Base-by-base conservation (phyloP, 2,797 vertebrate genomes). In the Acridotheres tristis region DNA sequence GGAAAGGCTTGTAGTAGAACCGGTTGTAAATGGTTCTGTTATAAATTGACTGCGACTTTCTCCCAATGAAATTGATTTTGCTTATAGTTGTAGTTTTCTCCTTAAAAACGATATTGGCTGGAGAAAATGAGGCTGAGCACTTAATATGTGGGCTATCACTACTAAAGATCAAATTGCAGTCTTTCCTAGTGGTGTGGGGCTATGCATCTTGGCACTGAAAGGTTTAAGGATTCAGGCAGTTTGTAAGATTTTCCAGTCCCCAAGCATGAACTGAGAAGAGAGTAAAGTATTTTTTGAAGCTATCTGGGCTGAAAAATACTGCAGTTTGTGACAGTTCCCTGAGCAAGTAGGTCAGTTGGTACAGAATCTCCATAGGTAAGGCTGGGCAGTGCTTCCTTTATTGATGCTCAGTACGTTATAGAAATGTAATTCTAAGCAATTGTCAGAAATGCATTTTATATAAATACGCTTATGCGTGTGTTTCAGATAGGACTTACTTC, bases 91-190 rank as follows among this genome's bases (percentile, higher is more conserved):
- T 9, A 12, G 19, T 45, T 59, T 62, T 45, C 21, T 36, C 6
- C 30, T 42, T 36, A 13, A 32, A 66, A 66, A 20, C 21, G 30
- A 17, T 9, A 14, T 7, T 13, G 34, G 2, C 40, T 15, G 21
- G 27, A 47, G 59, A n/a, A 62, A 34, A 34, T 19, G 36, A 32
- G 27, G 13, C 38, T 4, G 30, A 25, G 10, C 3, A 0, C 26
- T n/a, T 2, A 3, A 11, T 1, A 0, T 65, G 38, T 17, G 6
- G 9, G 17, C 10, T 16, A 13, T 34, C 8, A 5, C 23, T 20
- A 1, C 4, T 21, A 7, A 29, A 10, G 21, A 4, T 72, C 18
- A 14, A 34, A 6, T 16, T 22, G 12, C 13, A 10, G 4, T 15
- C 16, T 69, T 36, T 16, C 8, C 4, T 38, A 3, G 6, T 19